phyloP scores from a whole-genome alignment of 2,113 vertebrate species.

The Sialia sialis region DNA sequence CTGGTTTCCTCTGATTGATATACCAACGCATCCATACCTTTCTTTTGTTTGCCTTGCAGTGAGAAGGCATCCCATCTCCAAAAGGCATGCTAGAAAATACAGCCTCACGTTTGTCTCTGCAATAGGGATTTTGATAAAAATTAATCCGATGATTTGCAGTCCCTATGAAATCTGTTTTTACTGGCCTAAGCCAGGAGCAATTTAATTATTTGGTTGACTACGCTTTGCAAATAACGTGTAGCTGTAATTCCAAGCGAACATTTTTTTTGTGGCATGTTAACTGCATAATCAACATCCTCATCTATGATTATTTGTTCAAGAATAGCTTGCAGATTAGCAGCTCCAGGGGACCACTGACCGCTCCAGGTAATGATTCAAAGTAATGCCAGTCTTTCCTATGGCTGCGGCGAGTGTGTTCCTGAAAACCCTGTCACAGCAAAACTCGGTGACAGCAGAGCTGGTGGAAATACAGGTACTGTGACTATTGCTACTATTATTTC shows the following conservation, averaged over 20 bases:
- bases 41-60: not conserved
- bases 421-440: not conserved
- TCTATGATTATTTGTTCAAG: not conserved
- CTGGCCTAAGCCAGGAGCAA: not conserved
- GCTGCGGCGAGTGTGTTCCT: not conserved
- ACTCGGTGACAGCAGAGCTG: not conserved
- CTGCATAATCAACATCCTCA: not conserved
- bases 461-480: not conserved
- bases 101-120: not conserved
- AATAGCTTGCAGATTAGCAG: not conserved
- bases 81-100: not conserved
- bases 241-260: not conserved
- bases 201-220: conserved; percentile 23
- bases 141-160: not conserved
- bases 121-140: not conserved
- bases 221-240: not conserved
- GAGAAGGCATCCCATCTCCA: not conserved
- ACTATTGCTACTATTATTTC: not conserved
- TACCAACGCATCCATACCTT: not conserved
- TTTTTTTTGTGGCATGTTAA: not conserved
- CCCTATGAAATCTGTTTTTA: not conserved
- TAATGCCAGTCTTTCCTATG: not conserved
- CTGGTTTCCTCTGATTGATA: not conserved
- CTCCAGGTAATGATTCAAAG: not conserved
- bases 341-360: not conserved